Conservation (phyloP, 2,888 invertebrate genomes). For the Sepiola atlantica region DNA sequence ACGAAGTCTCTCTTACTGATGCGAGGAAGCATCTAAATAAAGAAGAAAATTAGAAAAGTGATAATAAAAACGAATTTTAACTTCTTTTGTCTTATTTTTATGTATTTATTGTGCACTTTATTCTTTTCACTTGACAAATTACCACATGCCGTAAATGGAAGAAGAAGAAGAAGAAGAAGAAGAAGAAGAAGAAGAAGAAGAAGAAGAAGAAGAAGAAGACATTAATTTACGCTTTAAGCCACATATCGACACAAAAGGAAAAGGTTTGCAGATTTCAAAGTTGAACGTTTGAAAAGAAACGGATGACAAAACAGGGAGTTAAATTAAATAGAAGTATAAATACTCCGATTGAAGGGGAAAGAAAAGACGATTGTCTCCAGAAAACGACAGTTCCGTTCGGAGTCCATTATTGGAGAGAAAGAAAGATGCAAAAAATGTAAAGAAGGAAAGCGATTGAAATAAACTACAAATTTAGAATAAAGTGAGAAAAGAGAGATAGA, state of each 20-base stretch:
- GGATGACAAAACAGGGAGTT: neutral
- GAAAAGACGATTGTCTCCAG: neutral
- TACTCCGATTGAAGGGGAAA: neutral
- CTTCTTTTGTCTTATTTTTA: neutral
- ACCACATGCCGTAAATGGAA: neutral
- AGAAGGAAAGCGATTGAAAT: no score
- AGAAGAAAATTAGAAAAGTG: neutral
- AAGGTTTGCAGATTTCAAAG: neutral
- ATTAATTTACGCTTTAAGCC: neutral
- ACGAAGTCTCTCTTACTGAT: no score
- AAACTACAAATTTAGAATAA: no score
- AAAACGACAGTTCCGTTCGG: neutral
- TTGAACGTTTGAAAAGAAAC: neutral
- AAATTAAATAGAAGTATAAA: constrained; percentile 15
- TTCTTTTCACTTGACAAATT: neutral
- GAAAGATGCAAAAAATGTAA: no score
- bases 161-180: neutral
- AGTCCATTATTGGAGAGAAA: neutral
- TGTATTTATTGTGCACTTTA: neutral
- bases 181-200: no score
- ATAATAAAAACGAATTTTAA: neutral
- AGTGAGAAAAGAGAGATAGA: no score
- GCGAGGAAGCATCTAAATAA: neutral
- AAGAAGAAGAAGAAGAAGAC: neutral
- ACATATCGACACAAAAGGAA: neutral